phyloP scores from a whole-genome alignment of 2,888 invertebrate genomes.

The Acleris holmiana region DNA sequence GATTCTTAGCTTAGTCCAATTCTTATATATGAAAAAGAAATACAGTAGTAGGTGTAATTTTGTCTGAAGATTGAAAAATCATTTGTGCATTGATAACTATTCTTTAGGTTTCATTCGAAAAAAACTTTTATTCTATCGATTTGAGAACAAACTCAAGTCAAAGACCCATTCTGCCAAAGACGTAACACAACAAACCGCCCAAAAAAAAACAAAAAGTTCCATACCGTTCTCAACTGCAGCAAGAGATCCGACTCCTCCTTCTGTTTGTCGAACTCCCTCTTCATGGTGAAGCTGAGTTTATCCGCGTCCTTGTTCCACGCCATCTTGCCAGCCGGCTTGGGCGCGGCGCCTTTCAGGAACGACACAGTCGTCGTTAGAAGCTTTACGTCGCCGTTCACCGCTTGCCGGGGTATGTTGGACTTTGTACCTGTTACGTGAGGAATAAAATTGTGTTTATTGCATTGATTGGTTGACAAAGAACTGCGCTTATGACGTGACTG shows the following conservation, averaged over 20 bases:
- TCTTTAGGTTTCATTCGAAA: too few species aligned
- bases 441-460: not conserved
- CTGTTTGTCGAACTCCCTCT: slow-evolving; percentile 95
- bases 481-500: too few species aligned
- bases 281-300: slow-evolving; percentile 95
- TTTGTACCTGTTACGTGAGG: slow-evolving; percentile 48
- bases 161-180: too few species aligned
- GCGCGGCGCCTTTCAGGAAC: slow-evolving; percentile 83
- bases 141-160: too few species aligned
- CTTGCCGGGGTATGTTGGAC: slow-evolving; percentile 68
- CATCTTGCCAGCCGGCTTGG: slow-evolving; percentile 81
- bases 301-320: slow-evolving; percentile 91
- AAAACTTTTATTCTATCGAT: too few species aligned
- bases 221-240: slow-evolving; percentile 91
- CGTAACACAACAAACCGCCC: too few species aligned
- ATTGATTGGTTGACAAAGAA: too few species aligned
- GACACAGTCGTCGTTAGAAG: slow-evolving; percentile 84
- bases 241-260: slow-evolving; percentile 94
- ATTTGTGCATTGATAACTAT: too few species aligned
- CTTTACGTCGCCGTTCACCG: slow-evolving; percentile 74
- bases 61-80: too few species aligned
- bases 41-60: too few species aligned
- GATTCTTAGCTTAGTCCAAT: too few species aligned
- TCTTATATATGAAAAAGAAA: too few species aligned
- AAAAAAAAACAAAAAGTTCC: not conserved